Evolutionary conservation across 2,797 vertebrate genomes (phyloP), one percentile per base, ranked within the genome.

Genomic region (Cichlasoma orientale): DNA sequence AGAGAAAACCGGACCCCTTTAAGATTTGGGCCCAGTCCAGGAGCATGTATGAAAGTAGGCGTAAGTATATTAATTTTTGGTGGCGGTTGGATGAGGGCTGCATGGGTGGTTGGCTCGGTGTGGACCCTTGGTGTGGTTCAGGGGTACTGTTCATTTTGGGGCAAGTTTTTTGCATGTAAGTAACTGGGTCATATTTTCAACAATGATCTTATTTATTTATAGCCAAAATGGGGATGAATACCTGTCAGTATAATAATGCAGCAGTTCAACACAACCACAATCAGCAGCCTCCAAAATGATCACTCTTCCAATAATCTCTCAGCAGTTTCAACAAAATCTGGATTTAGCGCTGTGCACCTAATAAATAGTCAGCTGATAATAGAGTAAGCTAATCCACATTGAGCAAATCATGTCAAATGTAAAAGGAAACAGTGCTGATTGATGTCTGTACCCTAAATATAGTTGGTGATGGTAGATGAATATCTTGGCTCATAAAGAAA

Each of bases 1-100:
- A 98, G 94, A 98, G 98, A 88, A 99, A 99, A 94, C 98, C 98
- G 23, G 98, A 99, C 94, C 98, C 98, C 2, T 99, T 99, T 96
- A 99, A 98, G 96, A 99, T 99, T 96, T 99, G 98, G 98, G 98
- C 98, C 90, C 98, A 99, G 96, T 99, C 98, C 93, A 98, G 98
- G 97, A 99, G 98, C 97, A 99, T 99, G 98, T 99, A 99, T 98
- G 98, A 99, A 97, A 99, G 97, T 97, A 97, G 98, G 97, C 97
- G 98, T 99, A 96, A 99, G 98, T 99, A 98, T 93, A 89, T 89
- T 75, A 14, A 66, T 91, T 93, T 94, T 90, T 90, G 93, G 94
- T 95, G 93, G 93, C 75, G 76, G 92, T 89, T 88, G 81, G 84
- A 81, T 78, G 79, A 84, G 90, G 86, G 86, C 85, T 84, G 88